Conservation (phyloP, 2,797 vertebrate genomes). For the Mareca penelope region DNA sequence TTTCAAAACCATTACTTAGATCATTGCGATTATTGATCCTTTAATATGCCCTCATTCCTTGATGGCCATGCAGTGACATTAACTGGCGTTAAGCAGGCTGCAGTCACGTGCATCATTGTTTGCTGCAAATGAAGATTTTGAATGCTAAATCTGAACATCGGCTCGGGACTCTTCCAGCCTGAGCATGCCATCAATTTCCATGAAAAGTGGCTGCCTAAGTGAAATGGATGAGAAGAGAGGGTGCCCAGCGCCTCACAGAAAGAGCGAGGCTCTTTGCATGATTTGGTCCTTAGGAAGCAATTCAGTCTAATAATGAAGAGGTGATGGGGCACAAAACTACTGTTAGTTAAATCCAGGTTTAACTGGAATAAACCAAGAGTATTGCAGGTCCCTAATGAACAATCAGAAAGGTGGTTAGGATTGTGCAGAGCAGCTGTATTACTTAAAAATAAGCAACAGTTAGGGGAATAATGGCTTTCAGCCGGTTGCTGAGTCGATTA, state of each 20-base stretch:
- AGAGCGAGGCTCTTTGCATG: neutral
- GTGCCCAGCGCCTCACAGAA: neutral
- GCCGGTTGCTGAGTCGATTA: neutral
- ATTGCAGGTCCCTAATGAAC: conserved; percentile 56
- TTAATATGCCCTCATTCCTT: neutral
- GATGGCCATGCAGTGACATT: neutral
- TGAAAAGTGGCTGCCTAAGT: conserved; percentile 4
- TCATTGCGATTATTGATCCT: conserved; percentile 1
- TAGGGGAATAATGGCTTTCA: conserved; percentile 7
- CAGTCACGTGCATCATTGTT: neutral
- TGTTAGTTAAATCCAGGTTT: conserved; percentile 28
- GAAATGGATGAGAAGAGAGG: conserved; percentile 41
- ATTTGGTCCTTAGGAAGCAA: conserved; percentile 57
- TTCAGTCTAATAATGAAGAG: conserved; percentile 29
- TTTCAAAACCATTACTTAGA: neutral
- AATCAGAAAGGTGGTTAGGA: conserved; percentile 36
- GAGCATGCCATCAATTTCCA: neutral
- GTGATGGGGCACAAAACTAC: conserved; percentile 52
- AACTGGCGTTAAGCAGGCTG: neutral
- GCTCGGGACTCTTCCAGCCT: neutral
- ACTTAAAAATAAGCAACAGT: conserved; percentile 52
- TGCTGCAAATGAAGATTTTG: conserved; percentile 25
- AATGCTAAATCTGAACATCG: neutral
- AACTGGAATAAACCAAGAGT: conserved; percentile 32
- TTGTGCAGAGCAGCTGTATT: conserved; percentile 25